Evolutionary conservation across 2,797 vertebrate species (phyloP).

Genomic region (Triplophysa yarkandensis): DNA sequence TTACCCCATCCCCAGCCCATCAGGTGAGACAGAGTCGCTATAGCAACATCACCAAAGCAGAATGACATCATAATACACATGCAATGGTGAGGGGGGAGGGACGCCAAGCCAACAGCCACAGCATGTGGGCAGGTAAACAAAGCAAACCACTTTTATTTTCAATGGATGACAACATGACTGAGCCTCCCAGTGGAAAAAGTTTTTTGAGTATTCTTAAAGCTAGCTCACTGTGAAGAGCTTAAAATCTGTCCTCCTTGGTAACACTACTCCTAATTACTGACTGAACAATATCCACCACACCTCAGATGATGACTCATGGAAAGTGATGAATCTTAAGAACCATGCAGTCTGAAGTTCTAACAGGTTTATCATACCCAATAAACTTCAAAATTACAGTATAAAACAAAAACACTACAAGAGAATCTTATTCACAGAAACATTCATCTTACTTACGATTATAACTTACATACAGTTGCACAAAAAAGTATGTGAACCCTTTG

Average conservation of each 20-base stretch:
- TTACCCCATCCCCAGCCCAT: not conserved
- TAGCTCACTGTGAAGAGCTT: not conserved
- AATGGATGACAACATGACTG: not conserved
- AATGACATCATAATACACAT: conserved; percentile 41
- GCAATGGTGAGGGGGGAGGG: conserved; percentile 13
- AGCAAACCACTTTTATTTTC: conserved; percentile 3
- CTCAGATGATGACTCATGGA: not conserved
- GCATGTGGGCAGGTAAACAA: conserved; percentile 38
- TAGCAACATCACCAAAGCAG: conserved; percentile 47
- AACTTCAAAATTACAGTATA: not conserved
- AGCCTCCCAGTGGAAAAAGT: not conserved
- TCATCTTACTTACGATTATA: too few species aligned
- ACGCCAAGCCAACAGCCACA: conserved; percentile 15
- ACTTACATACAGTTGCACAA: too few species aligned
- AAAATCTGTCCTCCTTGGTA: not conserved
- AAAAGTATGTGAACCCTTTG: too few species aligned
- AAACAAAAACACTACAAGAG: not conserved
- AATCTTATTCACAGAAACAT: not conserved
- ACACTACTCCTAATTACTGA: conserved; percentile 4
- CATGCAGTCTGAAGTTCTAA: not conserved
- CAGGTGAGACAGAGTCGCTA: conserved; percentile 39
- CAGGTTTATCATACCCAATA: too few species aligned
- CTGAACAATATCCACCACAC: conserved; percentile 23
- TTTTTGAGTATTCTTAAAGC: not conserved
- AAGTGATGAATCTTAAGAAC: not conserved